Base-by-base conservation (phyloP, 1,140 invertebrate species). In the Elymnias hypermnestra region DNA sequence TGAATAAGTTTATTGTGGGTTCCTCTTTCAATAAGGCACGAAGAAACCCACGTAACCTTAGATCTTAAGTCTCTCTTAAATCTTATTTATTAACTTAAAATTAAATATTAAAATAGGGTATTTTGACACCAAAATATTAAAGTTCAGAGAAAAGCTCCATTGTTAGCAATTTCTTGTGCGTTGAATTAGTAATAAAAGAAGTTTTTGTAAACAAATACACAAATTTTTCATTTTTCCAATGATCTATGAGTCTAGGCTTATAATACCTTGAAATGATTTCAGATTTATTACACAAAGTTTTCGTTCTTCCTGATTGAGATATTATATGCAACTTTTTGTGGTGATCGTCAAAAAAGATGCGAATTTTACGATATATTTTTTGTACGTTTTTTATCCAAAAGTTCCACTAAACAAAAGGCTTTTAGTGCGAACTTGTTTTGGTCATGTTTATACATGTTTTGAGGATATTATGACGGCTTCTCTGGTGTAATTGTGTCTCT, bases 251-350 rank as follows among this genome's bases (percentile, higher is more conserved):
- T 71, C n/a, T n/a, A 63, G 69, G 46, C 37, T 61, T 73, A 70
- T 74, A 76, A 73, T 76, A 62, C 66, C 47, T 63, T 50, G 59
- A 63, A 65, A 66, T 56, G 58, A 71, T 60, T 62, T 73, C 71
- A 76, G 72, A 76, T 79, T 79, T 79, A 79, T 79, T 76, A 63
- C 54, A 65, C 68, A 67, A 73, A 12, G 63, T 68, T 57, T 46
- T 38, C 47, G 56, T 22, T 63, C 74, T 78, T 78, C 74, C 74
- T 70, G 63, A 47, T 62, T 29, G 55, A 52, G 42, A 60, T 63
- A 46, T 19, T 36, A 35, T 23, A 8, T 35, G 15, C 10, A 45
- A 35, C 10, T 36, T 29, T 42, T 42, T 42, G 15, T 19, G 10
- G 4, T 5, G 12, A 18, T 18, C 1, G 12, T 8, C 13, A 29